These are phyloP conservation scores for Augochlorella aurata DNA, from an alignment of 2,888 invertebrate genomes.

Conservation along the genomic window DNA sequence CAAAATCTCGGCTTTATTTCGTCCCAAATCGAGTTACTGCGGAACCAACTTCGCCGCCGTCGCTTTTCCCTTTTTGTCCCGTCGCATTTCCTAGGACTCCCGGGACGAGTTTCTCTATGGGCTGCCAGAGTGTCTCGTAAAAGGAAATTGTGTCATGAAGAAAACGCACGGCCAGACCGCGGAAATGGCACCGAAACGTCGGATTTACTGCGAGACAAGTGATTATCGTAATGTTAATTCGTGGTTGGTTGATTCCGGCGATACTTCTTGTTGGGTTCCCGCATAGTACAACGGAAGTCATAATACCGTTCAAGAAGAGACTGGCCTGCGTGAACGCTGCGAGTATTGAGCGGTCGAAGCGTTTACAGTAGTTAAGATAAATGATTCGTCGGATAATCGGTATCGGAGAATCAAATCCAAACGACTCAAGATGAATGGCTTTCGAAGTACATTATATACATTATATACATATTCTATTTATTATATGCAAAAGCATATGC, in stretches of 20 bases:
- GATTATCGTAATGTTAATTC: constrained; percentile 44
- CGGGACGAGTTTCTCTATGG: constrained; percentile 40
- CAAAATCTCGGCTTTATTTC: constrained; percentile 52
- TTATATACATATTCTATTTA: too few species aligned
- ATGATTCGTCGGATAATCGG: too few species aligned
- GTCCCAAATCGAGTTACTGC: constrained; percentile 57
- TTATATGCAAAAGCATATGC: too few species aligned
- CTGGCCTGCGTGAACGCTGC: background rate
- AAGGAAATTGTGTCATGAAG: constrained; percentile 51
- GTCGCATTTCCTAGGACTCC: constrained; percentile 24
- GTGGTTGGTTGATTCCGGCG: constrained; percentile 18
- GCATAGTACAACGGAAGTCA: too few species aligned
- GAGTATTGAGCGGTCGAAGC: too few species aligned
- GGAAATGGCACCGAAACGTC: constrained; percentile 17
- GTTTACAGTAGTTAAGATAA: too few species aligned
- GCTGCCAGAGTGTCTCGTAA: constrained; percentile 49
- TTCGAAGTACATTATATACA: too few species aligned
- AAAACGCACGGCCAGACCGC: constrained; percentile 25
- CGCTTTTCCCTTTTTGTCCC: constrained; percentile 40
- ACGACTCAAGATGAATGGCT: too few species aligned
- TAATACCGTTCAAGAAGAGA: background rate
- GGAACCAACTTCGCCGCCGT: constrained; percentile 1
- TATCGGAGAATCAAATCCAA: too few species aligned
- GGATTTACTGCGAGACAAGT: background rate
- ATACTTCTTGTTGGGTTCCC: background rate